These are phyloP conservation scores for Brachionichthys hirsutus DNA, from an alignment of 2,113 vertebrate species.

Conservation along the genomic window DNA sequence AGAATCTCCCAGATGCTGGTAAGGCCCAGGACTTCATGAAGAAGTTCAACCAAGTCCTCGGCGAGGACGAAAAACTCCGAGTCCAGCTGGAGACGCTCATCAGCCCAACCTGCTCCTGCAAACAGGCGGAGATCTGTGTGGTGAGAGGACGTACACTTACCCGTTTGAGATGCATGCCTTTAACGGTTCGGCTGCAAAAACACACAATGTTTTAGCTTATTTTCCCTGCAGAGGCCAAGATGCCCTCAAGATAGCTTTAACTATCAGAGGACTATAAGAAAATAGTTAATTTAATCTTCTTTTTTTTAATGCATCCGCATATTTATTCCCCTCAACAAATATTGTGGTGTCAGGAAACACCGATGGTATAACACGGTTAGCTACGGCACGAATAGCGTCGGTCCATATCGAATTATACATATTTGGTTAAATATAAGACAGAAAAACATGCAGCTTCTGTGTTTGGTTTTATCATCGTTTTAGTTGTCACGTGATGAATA, in stretches of 20 bases:
- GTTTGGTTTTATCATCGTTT: background rate
- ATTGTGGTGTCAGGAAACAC: too few relatives aligned
- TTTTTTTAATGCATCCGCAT: too few relatives aligned
- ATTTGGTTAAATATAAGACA: background rate
- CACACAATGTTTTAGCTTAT: too few relatives aligned
- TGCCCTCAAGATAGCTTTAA: too few relatives aligned
- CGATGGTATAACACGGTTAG: too few relatives aligned
- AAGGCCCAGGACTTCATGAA: slow-evolving; percentile 99
- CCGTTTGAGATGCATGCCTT: too few relatives aligned
- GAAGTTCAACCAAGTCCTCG: slow-evolving; percentile 97
- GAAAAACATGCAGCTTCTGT: background rate
- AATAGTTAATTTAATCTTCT: too few relatives aligned
- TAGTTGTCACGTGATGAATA: too few relatives aligned
- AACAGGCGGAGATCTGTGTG: slow-evolving; percentile 98
- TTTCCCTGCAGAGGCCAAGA: too few relatives aligned
- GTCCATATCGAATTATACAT: background rate
- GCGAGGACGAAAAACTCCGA: slow-evolving; percentile 94
- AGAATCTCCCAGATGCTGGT: slow-evolving; percentile 96
- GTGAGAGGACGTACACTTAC: slow-evolving; percentile 75
- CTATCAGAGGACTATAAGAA: too few relatives aligned
- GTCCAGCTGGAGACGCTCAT: slow-evolving; percentile 92
- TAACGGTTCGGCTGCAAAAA: too few relatives aligned
- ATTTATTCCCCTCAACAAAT: too few relatives aligned
- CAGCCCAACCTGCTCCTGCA: slow-evolving; percentile 96
- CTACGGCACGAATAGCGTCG: background rate